Percentiles rank a stretch among this genome's conserved stretches.
These are phyloP conservation scores for Premnoplex brunnescens DNA, from an alignment of 2,797 vertebrate genomes.

Conservation along the genomic window DNA sequence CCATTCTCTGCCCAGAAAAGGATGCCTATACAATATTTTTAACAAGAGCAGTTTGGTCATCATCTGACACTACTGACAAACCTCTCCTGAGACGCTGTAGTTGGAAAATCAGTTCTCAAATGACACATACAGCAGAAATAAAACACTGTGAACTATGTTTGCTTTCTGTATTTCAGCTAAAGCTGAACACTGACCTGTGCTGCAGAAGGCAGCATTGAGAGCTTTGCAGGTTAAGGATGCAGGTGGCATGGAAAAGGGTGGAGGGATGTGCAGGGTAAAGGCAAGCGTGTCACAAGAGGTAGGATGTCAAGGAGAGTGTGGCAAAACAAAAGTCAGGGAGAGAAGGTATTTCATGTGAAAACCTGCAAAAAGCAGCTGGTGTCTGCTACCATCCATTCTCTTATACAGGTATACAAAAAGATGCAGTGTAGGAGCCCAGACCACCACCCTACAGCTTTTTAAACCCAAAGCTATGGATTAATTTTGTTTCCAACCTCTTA, in stretches of 20 bases:
- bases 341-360: not conserved
- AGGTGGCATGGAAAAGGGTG: not conserved
- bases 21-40: not conserved
- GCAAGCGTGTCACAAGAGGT: fast-evolving
- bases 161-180: not conserved
- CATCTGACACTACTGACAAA: not conserved
- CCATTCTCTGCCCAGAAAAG: not conserved
- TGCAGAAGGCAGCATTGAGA: not conserved
- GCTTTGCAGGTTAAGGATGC: not conserved
- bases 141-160: not conserved
- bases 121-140: not conserved
- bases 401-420: not conserved
- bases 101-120: not conserved
- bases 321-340: not conserved
- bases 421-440: not conserved
- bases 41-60: not conserved
- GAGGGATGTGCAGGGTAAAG: not conserved
- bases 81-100: not conserved
- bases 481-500: not conserved
- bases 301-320: not conserved
- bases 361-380: not conserved
- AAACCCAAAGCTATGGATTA: not conserved
- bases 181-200: not conserved
- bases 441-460: not conserved
- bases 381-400: not conserved